Percentiles rank a stretch among this genome's conserved stretches.
Evolutionary conservation across 2,113 vertebrate genomes (phyloP).

Genomic region (Corvus moneduloides): DNA sequence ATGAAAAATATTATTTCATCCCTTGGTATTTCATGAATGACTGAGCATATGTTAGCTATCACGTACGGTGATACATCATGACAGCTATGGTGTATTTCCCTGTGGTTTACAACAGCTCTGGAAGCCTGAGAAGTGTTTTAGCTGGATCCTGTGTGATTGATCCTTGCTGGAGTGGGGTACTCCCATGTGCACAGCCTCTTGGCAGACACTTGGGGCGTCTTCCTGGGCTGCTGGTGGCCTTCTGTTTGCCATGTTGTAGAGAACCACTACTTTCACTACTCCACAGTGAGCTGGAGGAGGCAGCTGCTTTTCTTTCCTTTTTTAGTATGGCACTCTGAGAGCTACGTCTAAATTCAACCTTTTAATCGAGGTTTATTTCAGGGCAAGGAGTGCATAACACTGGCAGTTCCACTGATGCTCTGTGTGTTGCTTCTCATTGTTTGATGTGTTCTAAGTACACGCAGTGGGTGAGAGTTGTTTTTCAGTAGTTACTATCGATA

Average conservation of each 20-base stretch:
- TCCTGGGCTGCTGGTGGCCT: not conserved
- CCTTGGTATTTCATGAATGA: not conserved
- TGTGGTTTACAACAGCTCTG: not conserved
- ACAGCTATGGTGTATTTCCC: not conserved
- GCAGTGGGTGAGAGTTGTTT: not conserved
- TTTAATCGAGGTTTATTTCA: not conserved
- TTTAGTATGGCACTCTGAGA: not conserved
- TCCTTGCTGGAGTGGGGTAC: not conserved
- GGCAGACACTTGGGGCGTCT: rapidly evolving
- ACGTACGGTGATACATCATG: rapidly evolving
- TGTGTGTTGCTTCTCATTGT: not conserved
- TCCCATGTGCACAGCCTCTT: not conserved
- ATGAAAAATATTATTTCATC: not conserved
- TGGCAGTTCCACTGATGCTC: not conserved
- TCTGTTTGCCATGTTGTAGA: rapidly evolving
- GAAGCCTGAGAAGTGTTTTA: not conserved
- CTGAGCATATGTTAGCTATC: not conserved
- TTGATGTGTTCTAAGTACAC: not conserved
- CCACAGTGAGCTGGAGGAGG: not conserved
- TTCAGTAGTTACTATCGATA: not conserved
- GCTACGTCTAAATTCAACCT: not conserved
- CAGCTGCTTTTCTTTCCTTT: not conserved
- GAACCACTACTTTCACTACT: not conserved
- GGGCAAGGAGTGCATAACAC: not conserved
- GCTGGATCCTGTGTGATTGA: not conserved